phyloP scores from a whole-genome alignment of 2,888 invertebrate genomes.

The Amphipyra berbera region DNA sequence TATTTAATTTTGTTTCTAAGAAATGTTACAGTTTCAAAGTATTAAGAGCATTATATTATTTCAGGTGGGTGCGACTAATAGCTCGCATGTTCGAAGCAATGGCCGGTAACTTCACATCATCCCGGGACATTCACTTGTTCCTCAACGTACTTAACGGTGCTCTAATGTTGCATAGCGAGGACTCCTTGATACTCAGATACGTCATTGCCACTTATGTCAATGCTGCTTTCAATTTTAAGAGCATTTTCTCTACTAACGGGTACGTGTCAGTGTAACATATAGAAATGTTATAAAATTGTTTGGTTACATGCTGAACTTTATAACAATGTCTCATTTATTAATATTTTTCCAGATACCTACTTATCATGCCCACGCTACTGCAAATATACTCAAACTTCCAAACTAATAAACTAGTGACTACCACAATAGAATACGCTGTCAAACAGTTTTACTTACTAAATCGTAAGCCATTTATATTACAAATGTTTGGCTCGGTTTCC shows the following conservation, averaged over 20 bases:
- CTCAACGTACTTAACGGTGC: conserved; percentile 99
- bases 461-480: conserved; percentile 98
- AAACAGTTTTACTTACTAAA: conserved; percentile 99
- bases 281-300: too few species aligned
- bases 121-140: conserved; percentile 99
- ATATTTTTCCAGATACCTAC: conserved; percentile 93
- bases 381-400: conserved; percentile 99
- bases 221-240: conserved; percentile 99
- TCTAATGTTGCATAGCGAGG: conserved; percentile 98
- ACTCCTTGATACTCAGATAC: conserved; percentile 97
- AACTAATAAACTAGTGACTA: conserved; percentile 98
- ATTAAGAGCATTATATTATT: conserved; percentile 3
- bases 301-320: too few species aligned
- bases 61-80: conserved; percentile 97
- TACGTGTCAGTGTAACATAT: conserved; percentile 71
- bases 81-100: conserved; percentile 99
- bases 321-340: too few species aligned
- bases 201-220: conserved; percentile 99
- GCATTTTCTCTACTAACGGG: conserved; percentile 99
- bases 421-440: conserved; percentile 99
- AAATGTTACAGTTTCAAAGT: too few species aligned
- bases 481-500: conserved; percentile 99
- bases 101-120: conserved; percentile 99
- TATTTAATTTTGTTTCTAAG: too few species aligned
- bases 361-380: conserved; percentile 99